Conservation (phyloP, 30 jellyfish, hydroid and myxozoan species). For the Rhopilema esculentum region DNA sequence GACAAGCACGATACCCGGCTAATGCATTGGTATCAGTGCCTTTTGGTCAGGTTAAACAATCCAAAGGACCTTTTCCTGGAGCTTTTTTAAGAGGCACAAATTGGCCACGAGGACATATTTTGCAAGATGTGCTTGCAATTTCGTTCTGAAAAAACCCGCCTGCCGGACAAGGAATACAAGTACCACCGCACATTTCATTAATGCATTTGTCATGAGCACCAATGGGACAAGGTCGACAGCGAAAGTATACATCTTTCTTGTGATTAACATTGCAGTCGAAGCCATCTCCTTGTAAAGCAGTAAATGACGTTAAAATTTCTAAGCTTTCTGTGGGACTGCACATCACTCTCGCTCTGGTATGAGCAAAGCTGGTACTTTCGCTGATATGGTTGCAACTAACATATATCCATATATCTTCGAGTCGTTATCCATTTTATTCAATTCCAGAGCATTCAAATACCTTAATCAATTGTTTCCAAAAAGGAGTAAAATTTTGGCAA, state of each 20-base stretch:
- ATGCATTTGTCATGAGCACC: constrained; percentile 8
- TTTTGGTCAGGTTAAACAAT: constrained; percentile 67
- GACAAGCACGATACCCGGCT: constrained; percentile 64
- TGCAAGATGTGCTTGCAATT: constrained; percentile 36
- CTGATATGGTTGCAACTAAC: constrained; percentile 25
- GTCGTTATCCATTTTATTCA: constrained; percentile 1
- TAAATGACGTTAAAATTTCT: background rate
- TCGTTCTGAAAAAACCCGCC: constrained; percentile 65
- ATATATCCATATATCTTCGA: constrained; percentile 11
- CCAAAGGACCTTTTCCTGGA: constrained; percentile 55
- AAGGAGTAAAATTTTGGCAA: constrained; percentile 2
- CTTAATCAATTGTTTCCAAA: constrained; percentile 11
- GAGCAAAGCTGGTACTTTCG: background rate
- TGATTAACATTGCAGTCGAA: constrained; percentile 11
- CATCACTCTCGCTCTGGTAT: constrained; percentile 12
- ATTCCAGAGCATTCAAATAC: background rate
- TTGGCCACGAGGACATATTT: constrained; percentile 59
- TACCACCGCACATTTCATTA: background rate
- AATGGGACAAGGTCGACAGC: constrained; percentile 49
- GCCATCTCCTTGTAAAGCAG: constrained; percentile 23
- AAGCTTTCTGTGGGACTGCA: constrained; percentile 39
- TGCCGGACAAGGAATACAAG: constrained; percentile 56
- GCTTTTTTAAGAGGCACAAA: constrained; percentile 29
- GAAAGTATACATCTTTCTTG: background rate
- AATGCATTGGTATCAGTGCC: constrained; percentile 38